A percentile compares a stretch with the other conserved stretches of the same genome.
Evolutionary conservation across 2,113 vertebrate species (phyloP).

Genomic region (Hippocampus guttulatus): DNA sequence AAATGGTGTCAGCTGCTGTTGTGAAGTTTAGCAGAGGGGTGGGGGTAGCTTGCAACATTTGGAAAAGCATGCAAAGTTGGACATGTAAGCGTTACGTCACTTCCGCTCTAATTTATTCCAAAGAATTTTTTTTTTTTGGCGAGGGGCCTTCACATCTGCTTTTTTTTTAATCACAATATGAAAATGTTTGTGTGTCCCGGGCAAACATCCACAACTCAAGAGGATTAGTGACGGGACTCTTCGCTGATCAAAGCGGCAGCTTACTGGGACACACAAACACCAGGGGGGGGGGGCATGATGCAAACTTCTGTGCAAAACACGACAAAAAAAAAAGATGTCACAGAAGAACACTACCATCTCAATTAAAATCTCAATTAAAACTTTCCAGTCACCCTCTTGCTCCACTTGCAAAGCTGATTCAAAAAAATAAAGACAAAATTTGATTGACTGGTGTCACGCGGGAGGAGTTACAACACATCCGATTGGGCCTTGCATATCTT

Average conservation of each 20-base stretch:
- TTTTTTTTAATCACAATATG: slow-evolving; percentile 66
- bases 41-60: not conserved
- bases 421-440: not conserved
- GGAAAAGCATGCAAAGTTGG: not conserved
- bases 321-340: not conserved
- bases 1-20: not conserved
- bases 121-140: slow-evolving; percentile 45
- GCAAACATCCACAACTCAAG: slow-evolving; percentile 61
- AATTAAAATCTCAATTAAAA: not conserved
- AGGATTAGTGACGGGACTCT: slow-evolving; percentile 59
- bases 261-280: slow-evolving; percentile 52
- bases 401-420: not conserved
- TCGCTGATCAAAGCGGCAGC: slow-evolving; percentile 58
- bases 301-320: slow-evolving; percentile 13
- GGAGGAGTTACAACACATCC: not conserved
- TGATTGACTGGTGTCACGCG: not conserved
- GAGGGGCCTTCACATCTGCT: slow-evolving; percentile 45
- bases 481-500: not conserved
- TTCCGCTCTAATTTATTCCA: slow-evolving; percentile 37
- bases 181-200: slow-evolving; percentile 39
- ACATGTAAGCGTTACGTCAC: slow-evolving; percentile 31
- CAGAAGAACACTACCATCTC: not conserved
- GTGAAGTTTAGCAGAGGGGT: not conserved
- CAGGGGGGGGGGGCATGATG: slow-evolving; percentile 7
- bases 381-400: not conserved